Evolutionary conservation across 1,140 invertebrate genomes (phyloP).

Genomic region (Drosophila melanica): DNA sequence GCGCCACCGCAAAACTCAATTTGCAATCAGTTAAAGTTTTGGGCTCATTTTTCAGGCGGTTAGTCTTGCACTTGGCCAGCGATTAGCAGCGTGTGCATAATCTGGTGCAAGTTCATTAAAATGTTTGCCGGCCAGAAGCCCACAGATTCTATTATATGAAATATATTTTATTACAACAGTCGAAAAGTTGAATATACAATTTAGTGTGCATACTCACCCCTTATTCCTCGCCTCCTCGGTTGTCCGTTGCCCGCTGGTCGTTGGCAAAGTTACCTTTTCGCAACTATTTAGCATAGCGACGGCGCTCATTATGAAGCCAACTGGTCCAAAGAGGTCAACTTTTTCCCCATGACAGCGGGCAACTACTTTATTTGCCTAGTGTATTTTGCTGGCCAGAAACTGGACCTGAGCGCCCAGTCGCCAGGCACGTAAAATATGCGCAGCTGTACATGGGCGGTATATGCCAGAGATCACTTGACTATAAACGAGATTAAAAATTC

Average conservation of each 20-base stretch:
- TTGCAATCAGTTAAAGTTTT: slow-evolving; percentile 44
- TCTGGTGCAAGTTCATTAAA: slow-evolving; percentile 56
- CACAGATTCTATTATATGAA: slow-evolving; percentile 56
- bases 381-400: slow-evolving; percentile 58
- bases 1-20: slow-evolving; percentile 26
- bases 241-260: not conserved
- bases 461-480: slow-evolving; percentile 83
- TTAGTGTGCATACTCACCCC: slow-evolving; percentile 63
- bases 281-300: slow-evolving; percentile 77
- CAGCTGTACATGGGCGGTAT: slow-evolving; percentile 73
- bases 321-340: slow-evolving; percentile 8
- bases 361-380: slow-evolving; percentile 77
- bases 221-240: not conserved
- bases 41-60: slow-evolving; percentile 20
- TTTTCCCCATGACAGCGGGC: slow-evolving; percentile 23
- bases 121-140: slow-evolving; percentile 7
- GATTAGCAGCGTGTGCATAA: slow-evolving; percentile 42
- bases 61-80: slow-evolving; percentile 1
- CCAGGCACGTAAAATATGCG: slow-evolving; percentile 76
- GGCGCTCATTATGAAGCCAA: slow-evolving; percentile 62
- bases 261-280: slow-evolving; percentile 55
- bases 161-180: slow-evolving; percentile 68
- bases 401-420: slow-evolving; percentile 39
- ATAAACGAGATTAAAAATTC: slow-evolving; percentile 83
- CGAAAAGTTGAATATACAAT: slow-evolving; percentile 72